phyloP scores from a whole-genome alignment of 2,797 vertebrate species.

The Acrossocheilus wenchowensis region DNA sequence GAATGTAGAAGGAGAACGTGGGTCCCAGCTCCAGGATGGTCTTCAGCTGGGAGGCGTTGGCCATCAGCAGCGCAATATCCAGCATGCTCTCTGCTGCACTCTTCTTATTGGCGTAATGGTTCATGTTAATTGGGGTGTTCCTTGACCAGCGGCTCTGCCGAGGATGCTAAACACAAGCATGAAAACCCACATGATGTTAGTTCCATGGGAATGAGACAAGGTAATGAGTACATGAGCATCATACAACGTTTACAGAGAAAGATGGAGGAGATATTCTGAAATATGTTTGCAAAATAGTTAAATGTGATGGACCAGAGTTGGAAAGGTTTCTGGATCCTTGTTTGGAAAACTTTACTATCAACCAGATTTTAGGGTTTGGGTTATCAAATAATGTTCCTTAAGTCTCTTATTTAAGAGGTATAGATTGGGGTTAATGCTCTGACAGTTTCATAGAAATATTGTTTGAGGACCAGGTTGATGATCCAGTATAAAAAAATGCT shows the following conservation, averaged over 20 bases:
- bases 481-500: neutral
- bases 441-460: neutral
- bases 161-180: conserved; percentile 61
- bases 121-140: conserved; percentile 85
- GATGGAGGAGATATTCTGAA: neutral
- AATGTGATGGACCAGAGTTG: neutral
- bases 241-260: neutral
- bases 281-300: neutral
- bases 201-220: conserved; percentile 6
- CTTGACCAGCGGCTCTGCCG: neutral
- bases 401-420: neutral
- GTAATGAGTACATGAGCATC: neutral
- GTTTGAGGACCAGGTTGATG: neutral
- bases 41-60: conserved; percentile 96
- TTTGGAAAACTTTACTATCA: neutral
- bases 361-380: neutral
- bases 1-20: conserved; percentile 81
- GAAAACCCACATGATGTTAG: conserved; percentile 31
- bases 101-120: conserved; percentile 98
- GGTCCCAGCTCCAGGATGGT: conserved; percentile 89
- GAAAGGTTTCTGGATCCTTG: neutral
- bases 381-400: neutral
- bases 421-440: neutral
- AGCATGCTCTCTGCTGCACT: conserved; percentile 96
- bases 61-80: conserved; percentile 96